Percentiles rank a stretch among this genome's conserved stretches.
Conservation (phyloP, 1,140 invertebrate genomes). For the Papilio glaucus region DNA sequence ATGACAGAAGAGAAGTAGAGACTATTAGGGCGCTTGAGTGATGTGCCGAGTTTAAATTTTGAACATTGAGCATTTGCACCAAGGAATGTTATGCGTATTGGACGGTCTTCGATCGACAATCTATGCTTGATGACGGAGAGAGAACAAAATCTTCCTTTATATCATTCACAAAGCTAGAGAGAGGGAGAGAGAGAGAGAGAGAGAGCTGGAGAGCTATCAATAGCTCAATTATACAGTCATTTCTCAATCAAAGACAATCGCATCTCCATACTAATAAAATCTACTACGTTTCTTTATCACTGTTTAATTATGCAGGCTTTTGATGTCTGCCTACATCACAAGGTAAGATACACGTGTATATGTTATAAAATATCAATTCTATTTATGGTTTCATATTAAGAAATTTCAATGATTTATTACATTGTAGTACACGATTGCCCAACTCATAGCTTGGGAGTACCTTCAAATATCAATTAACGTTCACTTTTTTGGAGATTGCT, state of each 20-base stretch:
- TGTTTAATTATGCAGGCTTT: not conserved
- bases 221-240: not conserved
- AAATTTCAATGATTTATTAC: slow-evolving; percentile 37
- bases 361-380: not conserved
- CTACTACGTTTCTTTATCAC: not conserved
- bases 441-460: slow-evolving; percentile 28
- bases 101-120: no score
- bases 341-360: not conserved
- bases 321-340: not conserved
- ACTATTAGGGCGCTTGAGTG: no score
- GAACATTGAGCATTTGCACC: no score
- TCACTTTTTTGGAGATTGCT: slow-evolving; percentile 60
- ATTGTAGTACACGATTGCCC: slow-evolving; percentile 11
- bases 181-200: no score
- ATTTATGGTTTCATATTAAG: slow-evolving; percentile 15
- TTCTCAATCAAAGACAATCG: not conserved
- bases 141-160: no score
- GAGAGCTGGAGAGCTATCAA: not conserved
- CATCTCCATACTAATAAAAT: not conserved
- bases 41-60: no score
- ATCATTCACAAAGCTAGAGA: no score
- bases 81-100: no score
- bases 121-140: no score
- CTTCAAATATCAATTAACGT: slow-evolving; percentile 58
- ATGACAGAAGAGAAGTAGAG: no score